Base-by-base conservation (phyloP, 2,888 invertebrate genomes). In the Drosophila melanocephala region DNA sequence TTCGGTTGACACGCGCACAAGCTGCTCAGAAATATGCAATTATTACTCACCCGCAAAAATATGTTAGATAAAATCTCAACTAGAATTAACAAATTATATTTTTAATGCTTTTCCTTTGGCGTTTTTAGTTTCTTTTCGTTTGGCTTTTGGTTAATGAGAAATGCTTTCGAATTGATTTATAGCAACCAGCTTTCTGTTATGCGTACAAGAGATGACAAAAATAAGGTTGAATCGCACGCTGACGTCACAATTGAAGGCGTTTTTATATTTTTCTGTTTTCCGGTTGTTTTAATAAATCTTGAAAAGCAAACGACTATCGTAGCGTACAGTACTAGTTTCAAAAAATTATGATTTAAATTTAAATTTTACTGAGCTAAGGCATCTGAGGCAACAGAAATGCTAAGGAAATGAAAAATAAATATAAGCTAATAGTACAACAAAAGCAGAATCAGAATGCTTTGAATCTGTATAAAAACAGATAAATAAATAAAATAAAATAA, bases 121-220 rank as follows among this genome's bases (percentile, higher is more conserved):
- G 19, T 42, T 62, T 32, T 16, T 4, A 22, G 7, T 37, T 60
- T 28, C 35, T 63, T 53, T 37, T 16, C 19, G 9, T 14, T 50
- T 58, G 19, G 5, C 28, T n/a, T 39, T 73, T 32, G 6, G 19
- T 10, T 55, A 26, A 4, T 53, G 47, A 19, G 33, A 50, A 52
- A 26, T 56, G 56, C 19, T 52, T 59, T 71, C 16, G 14, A 47
- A 47, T 60, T 37, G n/a, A 5, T 4, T 22, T 66, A 66, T 81
- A 77, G 57, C 82, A 77, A 22, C 2, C 39, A 82, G 79, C 83
- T 82, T 82, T 42, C n/a, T 64, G 63, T 37, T 44, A 30, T 58
- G 58, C 12, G 28, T 42, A 28, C 28, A 12, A 30, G 44, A 35
- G 39, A 33, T 16, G 6, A 12, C 26, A 39, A 59, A 37, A 39